Conservation (phyloP, 1,140 invertebrate species). For the Cheumatopsyche charites region DNA sequence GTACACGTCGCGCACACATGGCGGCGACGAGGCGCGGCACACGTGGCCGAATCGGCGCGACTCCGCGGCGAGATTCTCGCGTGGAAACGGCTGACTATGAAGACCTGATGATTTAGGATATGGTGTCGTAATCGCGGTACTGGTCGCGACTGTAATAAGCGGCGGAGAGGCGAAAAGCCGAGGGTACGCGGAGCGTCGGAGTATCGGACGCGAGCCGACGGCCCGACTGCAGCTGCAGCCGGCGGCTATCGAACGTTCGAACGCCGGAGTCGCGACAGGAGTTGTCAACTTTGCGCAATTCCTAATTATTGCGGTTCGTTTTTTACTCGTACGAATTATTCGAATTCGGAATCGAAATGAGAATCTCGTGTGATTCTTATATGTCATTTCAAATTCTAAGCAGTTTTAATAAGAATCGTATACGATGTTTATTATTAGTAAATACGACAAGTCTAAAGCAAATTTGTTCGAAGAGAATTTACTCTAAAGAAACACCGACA, state of each 20-base stretch:
- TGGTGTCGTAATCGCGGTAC: background rate
- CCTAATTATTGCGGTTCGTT: too few species aligned
- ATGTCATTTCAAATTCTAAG: too few species aligned
- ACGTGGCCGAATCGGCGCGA: background rate
- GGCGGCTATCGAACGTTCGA: constrained; percentile 13
- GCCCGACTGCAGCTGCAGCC: background rate
- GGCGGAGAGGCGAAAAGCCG: background rate
- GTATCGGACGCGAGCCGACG: background rate
- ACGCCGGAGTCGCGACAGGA: background rate
- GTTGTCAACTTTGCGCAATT: background rate
- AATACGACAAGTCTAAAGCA: too few species aligned
- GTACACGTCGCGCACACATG: too few species aligned
- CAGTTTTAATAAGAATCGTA: too few species aligned
- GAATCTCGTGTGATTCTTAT: too few species aligned
- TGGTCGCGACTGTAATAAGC: background rate
- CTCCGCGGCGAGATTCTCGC: background rate
- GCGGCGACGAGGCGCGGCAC: background rate
- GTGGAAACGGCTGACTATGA: background rate
- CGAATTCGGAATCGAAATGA: too few species aligned
- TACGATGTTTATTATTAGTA: too few species aligned
- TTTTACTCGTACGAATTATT: too few species aligned
- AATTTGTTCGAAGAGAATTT: too few species aligned
- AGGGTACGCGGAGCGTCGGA: background rate
- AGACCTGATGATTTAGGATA: background rate
- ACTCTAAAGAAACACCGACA: too few species aligned